Evolutionary conservation across 2,797 vertebrate species (phyloP), one percentile per base, ranked within the genome.

Genomic region (Lemur catta): DNA sequence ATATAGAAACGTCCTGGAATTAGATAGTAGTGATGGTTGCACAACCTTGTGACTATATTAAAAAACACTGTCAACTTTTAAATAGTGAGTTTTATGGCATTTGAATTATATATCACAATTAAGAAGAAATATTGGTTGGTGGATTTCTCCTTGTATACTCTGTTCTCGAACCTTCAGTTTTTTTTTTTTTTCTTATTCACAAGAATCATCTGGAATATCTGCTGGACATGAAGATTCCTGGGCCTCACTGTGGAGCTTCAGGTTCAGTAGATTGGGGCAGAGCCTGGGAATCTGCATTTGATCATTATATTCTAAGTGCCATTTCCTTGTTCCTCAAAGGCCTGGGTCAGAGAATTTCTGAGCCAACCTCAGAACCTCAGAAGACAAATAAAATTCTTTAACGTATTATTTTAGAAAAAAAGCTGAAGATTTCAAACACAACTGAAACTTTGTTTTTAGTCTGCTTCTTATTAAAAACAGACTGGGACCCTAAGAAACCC

Each of bases 331-430:
- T 84, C 86, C 95, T 89, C 86, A 69, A 48, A 95, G 93, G 65
- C 91, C 89, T 72, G 84, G 95, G 91, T 90, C 72, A 87, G 89
- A 90, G 88, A 93, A 82, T 94, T 98, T 95, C 93, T 91, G 84
- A 97, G 91, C 75, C 95, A 96, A 97, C 94, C 96, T 97, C 96
- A 97, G 94, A 97, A 97, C 97, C 94, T 98, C 94, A 93, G 92
- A 97, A 98, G 97, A 97, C 97, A 97, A 97, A 98, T 97, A 97
- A 96, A 98, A 97, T 96, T 93, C 96, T 97, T 98, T 95, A 98
- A 97, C 96, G 96, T 97, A 97, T 97, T 97, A 97, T 97, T 97
- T 97, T 86, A 59, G 94, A 7, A 38, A 75, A 74, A 94, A 85
- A 82, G 57, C 94, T 86, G 82, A 89, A 96, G 96, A 97, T 98